Evolutionary conservation across 2,113 vertebrate genomes (phyloP).

Genomic region (Aptenodytes patagonicus): DNA sequence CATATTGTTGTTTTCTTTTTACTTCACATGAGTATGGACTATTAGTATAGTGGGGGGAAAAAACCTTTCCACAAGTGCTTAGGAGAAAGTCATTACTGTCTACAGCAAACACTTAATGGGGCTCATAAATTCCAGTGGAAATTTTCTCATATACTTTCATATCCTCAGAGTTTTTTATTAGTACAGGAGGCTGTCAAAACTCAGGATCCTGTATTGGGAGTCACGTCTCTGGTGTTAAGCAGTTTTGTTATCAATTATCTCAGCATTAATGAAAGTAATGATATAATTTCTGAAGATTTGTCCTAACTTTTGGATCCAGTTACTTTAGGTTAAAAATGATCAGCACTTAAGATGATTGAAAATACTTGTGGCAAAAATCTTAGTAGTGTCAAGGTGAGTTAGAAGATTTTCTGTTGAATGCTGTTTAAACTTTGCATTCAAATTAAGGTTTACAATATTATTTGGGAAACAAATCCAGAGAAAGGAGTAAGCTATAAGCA

Average conservation of each 20-base stretch:
- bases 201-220: background rate
- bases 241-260: background rate
- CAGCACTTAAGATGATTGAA: background rate
- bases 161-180: background rate
- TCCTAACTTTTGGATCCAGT: background rate
- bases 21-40: background rate
- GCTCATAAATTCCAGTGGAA: background rate
- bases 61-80: background rate
- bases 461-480: background rate
- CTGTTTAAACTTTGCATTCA: background rate
- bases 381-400: background rate
- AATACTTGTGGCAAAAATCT: background rate
- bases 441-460: background rate
- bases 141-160: background rate
- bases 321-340: background rate
- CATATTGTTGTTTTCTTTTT: background rate
- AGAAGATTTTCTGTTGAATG: background rate
- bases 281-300: background rate
- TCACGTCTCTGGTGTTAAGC: background rate
- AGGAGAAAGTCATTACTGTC: background rate
- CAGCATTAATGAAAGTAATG: background rate
- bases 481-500: background rate
- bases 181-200: background rate
- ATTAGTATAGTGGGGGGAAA: background rate
- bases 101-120: background rate